Evolutionary conservation across 2,113 vertebrate genomes (phyloP).

Genomic region (Perca schrenkii): DNA sequence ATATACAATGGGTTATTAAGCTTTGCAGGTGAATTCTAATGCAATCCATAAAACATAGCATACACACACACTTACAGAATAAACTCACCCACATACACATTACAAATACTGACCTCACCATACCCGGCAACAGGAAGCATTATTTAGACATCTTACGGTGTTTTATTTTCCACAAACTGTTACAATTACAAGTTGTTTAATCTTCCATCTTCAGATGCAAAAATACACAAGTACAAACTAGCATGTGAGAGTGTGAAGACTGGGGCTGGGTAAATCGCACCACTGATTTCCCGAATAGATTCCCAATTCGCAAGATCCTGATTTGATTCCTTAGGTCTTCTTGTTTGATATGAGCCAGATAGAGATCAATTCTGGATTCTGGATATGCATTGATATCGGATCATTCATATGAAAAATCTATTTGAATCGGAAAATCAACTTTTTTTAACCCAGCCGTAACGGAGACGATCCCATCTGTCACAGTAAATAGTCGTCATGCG

Average conservation of each 20-base stretch:
- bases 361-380: too few species aligned
- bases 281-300: too few species aligned
- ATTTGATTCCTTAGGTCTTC: too few species aligned
- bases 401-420: too few species aligned
- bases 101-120: neutral
- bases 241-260: neutral
- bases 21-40: neutral
- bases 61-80: neutral
- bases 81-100: neutral
- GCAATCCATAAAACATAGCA: neutral
- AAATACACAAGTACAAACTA: constrained; percentile 1
- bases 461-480: constrained; percentile 59
- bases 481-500: constrained; percentile 33
- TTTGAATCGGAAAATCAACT: too few species aligned
- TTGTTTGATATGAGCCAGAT: too few species aligned
- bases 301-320: too few species aligned
- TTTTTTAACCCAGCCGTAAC: too few species aligned
- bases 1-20: neutral
- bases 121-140: neutral
- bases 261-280: too few species aligned
- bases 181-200: neutral
- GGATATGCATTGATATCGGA: too few species aligned
- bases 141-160: neutral
- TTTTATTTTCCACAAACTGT: neutral
- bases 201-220: neutral